phyloP scores from a whole-genome alignment of 2,888 invertebrate species.

The Parnassius glacialis region DNA sequence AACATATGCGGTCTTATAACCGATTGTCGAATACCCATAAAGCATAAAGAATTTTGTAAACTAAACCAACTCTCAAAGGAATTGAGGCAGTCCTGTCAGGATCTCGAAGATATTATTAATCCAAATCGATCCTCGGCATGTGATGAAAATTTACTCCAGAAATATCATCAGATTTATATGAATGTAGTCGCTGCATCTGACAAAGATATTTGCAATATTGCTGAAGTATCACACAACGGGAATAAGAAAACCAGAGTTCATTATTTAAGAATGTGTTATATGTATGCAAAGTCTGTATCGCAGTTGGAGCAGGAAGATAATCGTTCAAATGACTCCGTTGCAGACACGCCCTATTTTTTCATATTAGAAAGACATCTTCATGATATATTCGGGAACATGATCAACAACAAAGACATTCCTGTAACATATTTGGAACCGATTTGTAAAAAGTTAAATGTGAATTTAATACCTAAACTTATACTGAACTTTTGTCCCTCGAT shows the following conservation, averaged over 20 bases:
- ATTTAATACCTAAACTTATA: slow-evolving; percentile 87
- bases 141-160: slow-evolving; percentile 62
- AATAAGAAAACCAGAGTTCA: slow-evolving; percentile 65
- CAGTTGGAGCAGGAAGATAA: slow-evolving; percentile 69
- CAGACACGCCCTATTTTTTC: slow-evolving; percentile 70
- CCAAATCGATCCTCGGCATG: slow-evolving; percentile 43
- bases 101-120: slow-evolving; percentile 61
- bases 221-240: slow-evolving; percentile 60
- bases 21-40: slow-evolving; percentile 72
- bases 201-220: slow-evolving; percentile 68
- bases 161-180: slow-evolving; percentile 75
- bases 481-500: slow-evolving; percentile 87
- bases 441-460: slow-evolving; percentile 85
- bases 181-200: slow-evolving; percentile 72
- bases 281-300: slow-evolving; percentile 80
- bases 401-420: slow-evolving; percentile 84
- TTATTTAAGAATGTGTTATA: slow-evolving; percentile 79
- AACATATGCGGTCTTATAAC: slow-evolving; percentile 68
- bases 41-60: slow-evolving; percentile 74
- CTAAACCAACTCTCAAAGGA: slow-evolving; percentile 69
- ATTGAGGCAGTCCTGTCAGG: slow-evolving; percentile 72
- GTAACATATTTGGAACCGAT: slow-evolving; percentile 85
- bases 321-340: slow-evolving; percentile 42
- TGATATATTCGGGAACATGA: slow-evolving; percentile 83
- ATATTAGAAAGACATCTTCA: slow-evolving; percentile 78